These are phyloP conservation scores for Anoplopoma fimbria DNA, from an alignment of 2,113 vertebrate genomes.

Conservation along the genomic window DNA sequence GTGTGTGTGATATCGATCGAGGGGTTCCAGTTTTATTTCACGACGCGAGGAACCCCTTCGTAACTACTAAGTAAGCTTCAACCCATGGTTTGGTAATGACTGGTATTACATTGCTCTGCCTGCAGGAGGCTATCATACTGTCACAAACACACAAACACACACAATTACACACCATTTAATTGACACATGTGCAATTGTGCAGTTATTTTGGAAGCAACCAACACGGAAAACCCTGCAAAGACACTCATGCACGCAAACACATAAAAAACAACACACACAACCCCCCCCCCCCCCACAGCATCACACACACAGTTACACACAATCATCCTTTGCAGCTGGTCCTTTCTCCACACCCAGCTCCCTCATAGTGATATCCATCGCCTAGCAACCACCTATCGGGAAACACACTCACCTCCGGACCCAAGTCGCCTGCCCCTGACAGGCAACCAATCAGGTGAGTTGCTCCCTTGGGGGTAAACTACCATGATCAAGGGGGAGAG, in stretches of 20 bases:
- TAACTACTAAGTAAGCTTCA: conserved; percentile 34
- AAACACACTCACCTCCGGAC: conserved; percentile 51
- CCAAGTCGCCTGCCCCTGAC: conserved; percentile 44
- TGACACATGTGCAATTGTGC: conserved; percentile 43
- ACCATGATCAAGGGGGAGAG: conserved; percentile 58
- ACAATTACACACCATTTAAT: conserved; percentile 5
- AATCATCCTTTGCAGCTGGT: conserved; percentile 54
- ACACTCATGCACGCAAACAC: conserved; percentile 7
- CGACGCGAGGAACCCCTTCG: conserved; percentile 6
- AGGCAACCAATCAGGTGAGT: conserved; percentile 77
- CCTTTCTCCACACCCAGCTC: conserved; percentile 50
- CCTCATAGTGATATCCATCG: conserved; percentile 56
- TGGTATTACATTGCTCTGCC: conserved; percentile 63
- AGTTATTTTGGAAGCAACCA: conserved; percentile 34
- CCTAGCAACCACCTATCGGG: conserved; percentile 79
- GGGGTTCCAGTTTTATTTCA: conserved; percentile 18
- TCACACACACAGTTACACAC: conserved; percentile 28
- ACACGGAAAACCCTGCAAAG: conserved; percentile 10
- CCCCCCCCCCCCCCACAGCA: not conserved
- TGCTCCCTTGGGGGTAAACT: conserved; percentile 68
- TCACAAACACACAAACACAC: conserved; percentile 8
- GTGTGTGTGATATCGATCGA: not conserved
- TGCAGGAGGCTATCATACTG: conserved; percentile 50
- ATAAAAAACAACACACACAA: not conserved
- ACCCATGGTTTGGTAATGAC: conserved; percentile 58